These are phyloP conservation scores for Lacerta agilis DNA, from an alignment of 2,797 vertebrate species.

Conservation along the genomic window DNA sequence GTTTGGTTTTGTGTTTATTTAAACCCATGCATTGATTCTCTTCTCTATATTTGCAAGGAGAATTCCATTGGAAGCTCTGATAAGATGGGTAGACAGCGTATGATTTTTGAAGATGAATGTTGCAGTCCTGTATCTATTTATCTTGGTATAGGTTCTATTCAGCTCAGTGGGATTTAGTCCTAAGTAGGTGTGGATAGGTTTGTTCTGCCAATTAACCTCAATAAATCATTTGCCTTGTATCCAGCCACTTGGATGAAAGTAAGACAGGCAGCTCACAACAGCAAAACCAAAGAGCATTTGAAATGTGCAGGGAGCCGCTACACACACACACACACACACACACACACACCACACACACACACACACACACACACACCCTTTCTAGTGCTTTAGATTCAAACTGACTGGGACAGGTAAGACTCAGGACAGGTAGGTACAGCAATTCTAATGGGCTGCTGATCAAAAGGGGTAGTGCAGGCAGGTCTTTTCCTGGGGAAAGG, in stretches of 20 bases:
- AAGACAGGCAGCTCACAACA: neutral
- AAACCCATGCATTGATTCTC: neutral
- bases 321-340: too few relatives aligned
- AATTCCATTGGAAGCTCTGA: neutral
- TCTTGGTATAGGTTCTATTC: too few relatives aligned
- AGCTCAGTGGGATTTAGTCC: too few relatives aligned
- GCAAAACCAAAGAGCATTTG: neutral
- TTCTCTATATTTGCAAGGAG: neutral
- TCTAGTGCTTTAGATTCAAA: neutral
- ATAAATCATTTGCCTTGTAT: neutral
- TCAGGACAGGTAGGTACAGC: neutral
- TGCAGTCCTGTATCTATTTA: too few relatives aligned
- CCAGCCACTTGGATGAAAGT: neutral
- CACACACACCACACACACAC: too few relatives aligned
- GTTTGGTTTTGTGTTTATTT: neutral
- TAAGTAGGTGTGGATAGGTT: neutral
- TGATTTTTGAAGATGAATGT: neutral
- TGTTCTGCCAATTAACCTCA: neutral
- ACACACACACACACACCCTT: neutral
- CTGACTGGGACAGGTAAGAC: slow-evolving; percentile 20
- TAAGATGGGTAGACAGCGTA: neutral
- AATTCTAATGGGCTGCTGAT: neutral
- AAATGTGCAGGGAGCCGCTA: neutral
- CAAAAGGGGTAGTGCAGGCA: neutral
- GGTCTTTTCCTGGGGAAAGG: neutral